Base-by-base conservation (phyloP, 92 coral and sea anemone species). In the Zoanthus sansibaricus region DNA sequence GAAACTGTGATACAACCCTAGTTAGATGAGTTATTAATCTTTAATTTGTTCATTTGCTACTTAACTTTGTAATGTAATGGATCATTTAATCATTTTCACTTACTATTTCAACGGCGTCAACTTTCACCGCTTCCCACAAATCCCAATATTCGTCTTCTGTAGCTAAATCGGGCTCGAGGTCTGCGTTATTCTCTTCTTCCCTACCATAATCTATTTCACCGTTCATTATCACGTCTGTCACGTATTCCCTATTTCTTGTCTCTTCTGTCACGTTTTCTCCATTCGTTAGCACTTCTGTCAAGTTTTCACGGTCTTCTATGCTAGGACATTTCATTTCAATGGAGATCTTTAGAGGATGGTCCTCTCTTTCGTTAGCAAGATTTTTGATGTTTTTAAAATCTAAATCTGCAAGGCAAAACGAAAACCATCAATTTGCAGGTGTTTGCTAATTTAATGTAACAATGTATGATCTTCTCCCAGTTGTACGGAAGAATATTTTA, bases 81-180 rank as follows among this genome's bases (percentile, higher is more conserved):
- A 72, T 5, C 13, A 7, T 14, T 54, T 4, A 13, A 16, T 6
- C 16, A 48, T 18, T 31, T 12, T 17, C 59, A 91, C 88, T 87
- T 84, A 94, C 98, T 54, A 86, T 84, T 18, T 91, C 92, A 84
- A 93, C 73, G 72, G 93, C 89, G 56, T 94, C 98, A n/a, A 82
- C 92, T 91, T 94, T 94, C 30, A 94, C 94, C 58, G 96, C 96
- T 87, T 93, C 98, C 98, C 98, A 94, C 84, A 94, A 87, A 72
- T 93, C 93, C 98, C 98, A 94, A 78, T 94, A 94, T 6, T 94
- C 98, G 72, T 94, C 98, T 17, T 94, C 96, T 37, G 93, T 91
- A 56, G 98, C 98, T 47, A 91, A 52, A 66, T 94, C 98, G 25
- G 92, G 90, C 31, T 86, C 77, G 46, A 69, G 52, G 56, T 67